Evolutionary conservation across 2,113 vertebrate genomes (phyloP), one percentile per base, ranked within the genome.

Genomic region (Mastomys natalensis): DNA sequence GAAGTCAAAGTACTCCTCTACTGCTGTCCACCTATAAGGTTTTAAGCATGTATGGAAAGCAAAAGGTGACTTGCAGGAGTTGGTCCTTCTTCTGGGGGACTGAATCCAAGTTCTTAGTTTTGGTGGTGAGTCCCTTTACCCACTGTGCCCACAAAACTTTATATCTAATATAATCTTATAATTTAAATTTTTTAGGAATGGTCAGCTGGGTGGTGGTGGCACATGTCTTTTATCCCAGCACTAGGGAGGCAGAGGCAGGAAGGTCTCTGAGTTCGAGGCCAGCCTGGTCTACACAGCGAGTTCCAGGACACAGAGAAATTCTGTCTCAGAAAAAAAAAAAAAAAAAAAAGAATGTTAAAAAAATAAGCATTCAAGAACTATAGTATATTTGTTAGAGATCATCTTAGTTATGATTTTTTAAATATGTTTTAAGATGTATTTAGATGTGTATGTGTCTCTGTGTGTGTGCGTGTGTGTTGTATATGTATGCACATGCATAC

Each of bases 331-430:
- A 53, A 53, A 19, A 45, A 45, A 74, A 43, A 51, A 11, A 51
- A 11, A 51, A 51, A 9, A 51, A 51, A 11, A 10, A 21, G 34
- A 53, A n/a, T n/a, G n/a, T n/a, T n/a, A 19, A 45, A 74, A 74
- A 24, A 72, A 81, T 40, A 89, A 78, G 66, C 31, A 73, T 93
- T 91, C 72, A 94, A 95, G 96, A 93, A 16, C 24, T 66, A n/a
- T 90, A 95, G 6, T 45, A 43, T 26, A 81, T 40, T 10, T 84
- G 48, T 51, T 62, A 91, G 95, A 90, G 22, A 87, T 58, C 13
- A 91, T 53, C 80, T 96, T 37, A 43, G 48, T n/a, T 76, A 60
- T 40, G 53, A 7, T 60, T 60, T 53, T 81, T 40, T 2, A 7
- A n/a, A 82, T 26, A n/a, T 74, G 2, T 85, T 64, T 45, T 3